Evolutionary conservation across 1,140 invertebrate genomes (phyloP).

Genomic region (Microplitis mediator): DNA sequence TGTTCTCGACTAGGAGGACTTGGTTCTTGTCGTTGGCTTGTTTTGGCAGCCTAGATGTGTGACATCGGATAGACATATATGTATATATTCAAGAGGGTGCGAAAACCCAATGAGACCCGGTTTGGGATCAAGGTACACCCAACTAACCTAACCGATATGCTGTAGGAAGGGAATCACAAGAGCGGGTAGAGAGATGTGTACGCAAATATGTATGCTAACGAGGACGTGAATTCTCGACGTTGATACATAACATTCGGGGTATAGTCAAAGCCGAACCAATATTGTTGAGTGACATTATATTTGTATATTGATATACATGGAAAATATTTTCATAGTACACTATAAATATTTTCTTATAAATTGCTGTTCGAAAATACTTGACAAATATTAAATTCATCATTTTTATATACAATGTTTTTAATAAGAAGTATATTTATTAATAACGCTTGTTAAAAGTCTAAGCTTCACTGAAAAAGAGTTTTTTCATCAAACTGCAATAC

Average conservation of each 20-base stretch:
- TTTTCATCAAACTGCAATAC: too few relatives aligned
- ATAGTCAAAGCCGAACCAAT: conserved; percentile 28
- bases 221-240: conserved; percentile 28
- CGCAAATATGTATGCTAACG: conserved; percentile 37
- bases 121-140: not conserved
- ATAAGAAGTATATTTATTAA: too few relatives aligned
- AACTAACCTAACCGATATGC: too few relatives aligned
- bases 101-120: conserved; percentile 10
- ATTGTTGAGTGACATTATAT: conserved; percentile 26
- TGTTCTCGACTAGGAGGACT: conserved; percentile 17
- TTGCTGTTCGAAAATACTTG: not conserved
- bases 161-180: conserved; percentile 1
- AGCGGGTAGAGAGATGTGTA: conserved; percentile 22
- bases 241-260: conserved; percentile 12
- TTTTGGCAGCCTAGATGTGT: conserved; percentile 31
- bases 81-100: conserved; percentile 25
- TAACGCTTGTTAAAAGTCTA: too few relatives aligned
- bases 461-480: too few relatives aligned
- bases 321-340: conserved; percentile 11
- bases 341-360: conserved; percentile 7
- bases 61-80: conserved; percentile 11
- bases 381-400: not conserved
- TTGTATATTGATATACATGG: not conserved
- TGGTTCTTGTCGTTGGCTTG: conserved; percentile 38
- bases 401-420: too few relatives aligned